phyloP scores from a whole-genome alignment of 1,140 invertebrate genomes.

The Harlomillsia oculata region DNA sequence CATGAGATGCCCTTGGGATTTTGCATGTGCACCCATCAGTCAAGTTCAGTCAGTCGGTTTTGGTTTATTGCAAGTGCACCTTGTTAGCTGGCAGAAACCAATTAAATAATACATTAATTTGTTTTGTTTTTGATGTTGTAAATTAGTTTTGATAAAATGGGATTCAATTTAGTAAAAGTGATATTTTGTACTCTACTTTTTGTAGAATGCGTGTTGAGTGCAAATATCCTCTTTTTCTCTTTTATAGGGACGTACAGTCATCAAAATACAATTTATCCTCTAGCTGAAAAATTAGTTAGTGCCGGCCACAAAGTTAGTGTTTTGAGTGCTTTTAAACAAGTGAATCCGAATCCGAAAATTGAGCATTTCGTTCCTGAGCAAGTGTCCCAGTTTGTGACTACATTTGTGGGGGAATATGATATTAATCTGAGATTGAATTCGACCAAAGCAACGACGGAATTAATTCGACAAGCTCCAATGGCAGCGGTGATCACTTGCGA shows the following conservation, averaged over 20 bases:
- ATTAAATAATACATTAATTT: no score
- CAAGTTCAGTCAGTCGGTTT: no score
- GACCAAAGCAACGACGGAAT: background rate
- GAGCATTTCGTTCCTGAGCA: background rate
- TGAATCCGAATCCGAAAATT: constrained; percentile 8
- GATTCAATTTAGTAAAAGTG: no score
- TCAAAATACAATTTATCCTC: constrained; percentile 8
- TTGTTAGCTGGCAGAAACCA: no score
- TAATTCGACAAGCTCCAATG: background rate
- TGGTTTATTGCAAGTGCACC: no score
- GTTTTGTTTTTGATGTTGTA: no score
- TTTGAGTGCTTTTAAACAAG: background rate
- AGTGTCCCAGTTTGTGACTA: background rate
- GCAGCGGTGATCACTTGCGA: background rate
- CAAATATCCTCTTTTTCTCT: constrained; percentile 20
- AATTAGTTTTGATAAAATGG: no score
- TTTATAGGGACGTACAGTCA: constrained; percentile 18
- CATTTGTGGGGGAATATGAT: background rate
- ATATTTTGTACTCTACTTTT: no score
- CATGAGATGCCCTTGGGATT: no score
- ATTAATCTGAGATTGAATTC: background rate
- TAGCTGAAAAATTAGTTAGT: constrained; percentile 7
- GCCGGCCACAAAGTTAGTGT: constrained; percentile 28
- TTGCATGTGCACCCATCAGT: no score
- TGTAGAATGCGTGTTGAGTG: no score